These are phyloP conservation scores for Setophaga petechia DNA, from an alignment of 2,113 vertebrate species.

Conservation along the genomic window DNA sequence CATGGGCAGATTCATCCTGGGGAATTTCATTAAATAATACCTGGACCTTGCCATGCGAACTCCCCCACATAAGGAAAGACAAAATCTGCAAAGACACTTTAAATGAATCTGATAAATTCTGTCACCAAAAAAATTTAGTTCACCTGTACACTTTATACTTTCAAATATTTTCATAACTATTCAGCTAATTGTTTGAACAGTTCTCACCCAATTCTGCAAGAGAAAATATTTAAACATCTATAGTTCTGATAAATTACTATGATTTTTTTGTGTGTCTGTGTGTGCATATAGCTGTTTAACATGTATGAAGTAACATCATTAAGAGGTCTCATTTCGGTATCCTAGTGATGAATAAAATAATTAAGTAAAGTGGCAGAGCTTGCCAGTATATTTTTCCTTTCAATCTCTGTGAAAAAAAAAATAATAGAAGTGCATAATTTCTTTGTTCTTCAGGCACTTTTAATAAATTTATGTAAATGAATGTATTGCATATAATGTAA, in stretches of 20 bases:
- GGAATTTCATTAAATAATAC: background rate
- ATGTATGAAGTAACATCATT: background rate
- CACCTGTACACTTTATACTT: background rate
- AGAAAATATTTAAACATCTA: background rate
- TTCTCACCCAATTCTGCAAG: background rate
- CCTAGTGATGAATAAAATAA: background rate
- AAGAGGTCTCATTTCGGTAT: background rate
- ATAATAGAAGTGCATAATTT: background rate
- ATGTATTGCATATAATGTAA: background rate
- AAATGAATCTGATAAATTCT: background rate
- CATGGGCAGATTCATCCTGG: background rate
- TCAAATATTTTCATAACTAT: background rate
- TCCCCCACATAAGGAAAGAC: background rate
- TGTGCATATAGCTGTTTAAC: background rate
- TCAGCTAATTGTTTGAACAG: background rate
- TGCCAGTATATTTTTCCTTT: background rate
- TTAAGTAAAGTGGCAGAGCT: background rate
- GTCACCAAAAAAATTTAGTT: background rate
- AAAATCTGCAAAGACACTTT: background rate
- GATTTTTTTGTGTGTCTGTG: background rate
- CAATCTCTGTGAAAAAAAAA: background rate
- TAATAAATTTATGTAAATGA: background rate
- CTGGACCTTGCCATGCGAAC: background rate
- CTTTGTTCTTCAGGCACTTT: background rate
- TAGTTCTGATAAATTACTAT: background rate